A percentile compares a stretch with the other conserved stretches of the same genome.
phyloP scores from a whole-genome alignment of 2,797 vertebrate genomes.

The Gallirallus australis region DNA sequence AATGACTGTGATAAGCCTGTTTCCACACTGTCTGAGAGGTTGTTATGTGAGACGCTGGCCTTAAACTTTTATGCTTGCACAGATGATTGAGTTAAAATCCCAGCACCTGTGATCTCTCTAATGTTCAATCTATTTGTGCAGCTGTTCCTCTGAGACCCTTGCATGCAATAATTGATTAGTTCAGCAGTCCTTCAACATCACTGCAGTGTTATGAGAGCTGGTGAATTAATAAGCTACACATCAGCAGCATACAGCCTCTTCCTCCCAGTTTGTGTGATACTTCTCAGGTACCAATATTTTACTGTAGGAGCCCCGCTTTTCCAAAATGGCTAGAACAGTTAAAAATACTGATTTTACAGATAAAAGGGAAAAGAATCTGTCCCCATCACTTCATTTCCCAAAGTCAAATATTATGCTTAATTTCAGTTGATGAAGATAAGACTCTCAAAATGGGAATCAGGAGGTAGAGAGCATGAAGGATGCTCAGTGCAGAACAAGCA shows the following conservation, averaged over 20 bases:
- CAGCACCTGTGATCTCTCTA: constrained; percentile 60
- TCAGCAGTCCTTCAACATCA: neutral
- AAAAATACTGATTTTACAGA: neutral
- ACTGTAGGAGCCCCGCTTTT: neutral
- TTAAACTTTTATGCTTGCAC: constrained; percentile 38
- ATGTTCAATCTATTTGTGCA: constrained; percentile 51
- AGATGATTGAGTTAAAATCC: constrained; percentile 50
- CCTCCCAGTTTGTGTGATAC: neutral
- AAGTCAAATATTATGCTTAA: neutral
- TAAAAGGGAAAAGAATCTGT: neutral
- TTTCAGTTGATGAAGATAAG: neutral
- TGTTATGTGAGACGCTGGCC: neutral
- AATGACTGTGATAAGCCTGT: constrained; percentile 29
- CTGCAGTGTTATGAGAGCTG: neutral
- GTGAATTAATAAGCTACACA: neutral
- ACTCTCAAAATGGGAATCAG: neutral
- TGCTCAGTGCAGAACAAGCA: neutral
- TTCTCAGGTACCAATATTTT: neutral
- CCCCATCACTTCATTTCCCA: neutral
- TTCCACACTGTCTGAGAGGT: constrained; percentile 44
- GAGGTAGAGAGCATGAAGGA: neutral
- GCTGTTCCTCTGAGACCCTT: constrained; percentile 28
- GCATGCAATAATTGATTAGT: constrained; percentile 53
- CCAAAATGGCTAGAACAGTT: neutral
- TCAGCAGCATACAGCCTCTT: neutral